Percentiles rank a stretch among this genome's conserved stretches.
Conservation (phyloP, 2,797 vertebrate species). For the Acanthornis magna region DNA sequence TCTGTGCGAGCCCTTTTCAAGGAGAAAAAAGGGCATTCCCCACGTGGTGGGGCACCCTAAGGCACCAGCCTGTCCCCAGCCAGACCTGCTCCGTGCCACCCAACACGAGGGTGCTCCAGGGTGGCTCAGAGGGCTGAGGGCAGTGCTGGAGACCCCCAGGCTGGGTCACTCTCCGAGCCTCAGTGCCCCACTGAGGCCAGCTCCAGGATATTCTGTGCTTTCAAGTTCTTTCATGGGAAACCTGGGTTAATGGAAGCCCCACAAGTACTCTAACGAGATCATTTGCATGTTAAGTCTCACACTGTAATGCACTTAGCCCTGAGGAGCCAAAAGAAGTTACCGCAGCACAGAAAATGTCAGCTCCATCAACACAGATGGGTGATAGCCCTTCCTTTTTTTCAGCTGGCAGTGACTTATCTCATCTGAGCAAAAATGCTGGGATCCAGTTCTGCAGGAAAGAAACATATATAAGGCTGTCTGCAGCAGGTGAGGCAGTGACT, state of each 20-base stretch:
- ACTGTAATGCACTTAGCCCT: not conserved
- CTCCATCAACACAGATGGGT: not conserved
- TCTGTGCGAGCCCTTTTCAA: not conserved
- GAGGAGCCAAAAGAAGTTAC: not conserved
- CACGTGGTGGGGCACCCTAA: fast-evolving
- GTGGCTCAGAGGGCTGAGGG: not conserved
- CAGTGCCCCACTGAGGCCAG: not conserved
- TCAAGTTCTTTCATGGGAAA: not conserved
- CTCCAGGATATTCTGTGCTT: not conserved
- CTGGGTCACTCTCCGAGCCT: not conserved
- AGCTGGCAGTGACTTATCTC: not conserved
- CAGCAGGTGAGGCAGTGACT: not conserved
- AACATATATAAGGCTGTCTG: not conserved
- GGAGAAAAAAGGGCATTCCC: not conserved
- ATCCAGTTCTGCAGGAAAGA: not conserved
- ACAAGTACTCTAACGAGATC: not conserved
- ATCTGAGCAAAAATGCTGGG: not conserved
- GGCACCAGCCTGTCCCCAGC: not conserved
- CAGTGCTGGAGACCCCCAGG: not conserved
- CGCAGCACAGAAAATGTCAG: not conserved
- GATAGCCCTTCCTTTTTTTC: not conserved
- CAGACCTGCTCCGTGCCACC: fast-evolving
- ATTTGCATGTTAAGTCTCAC: not conserved
- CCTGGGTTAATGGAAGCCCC: not conserved
- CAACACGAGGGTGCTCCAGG: fast-evolving